Base-by-base conservation (phyloP, 1,140 invertebrate genomes). In the Trichonephila clavipes region DNA sequence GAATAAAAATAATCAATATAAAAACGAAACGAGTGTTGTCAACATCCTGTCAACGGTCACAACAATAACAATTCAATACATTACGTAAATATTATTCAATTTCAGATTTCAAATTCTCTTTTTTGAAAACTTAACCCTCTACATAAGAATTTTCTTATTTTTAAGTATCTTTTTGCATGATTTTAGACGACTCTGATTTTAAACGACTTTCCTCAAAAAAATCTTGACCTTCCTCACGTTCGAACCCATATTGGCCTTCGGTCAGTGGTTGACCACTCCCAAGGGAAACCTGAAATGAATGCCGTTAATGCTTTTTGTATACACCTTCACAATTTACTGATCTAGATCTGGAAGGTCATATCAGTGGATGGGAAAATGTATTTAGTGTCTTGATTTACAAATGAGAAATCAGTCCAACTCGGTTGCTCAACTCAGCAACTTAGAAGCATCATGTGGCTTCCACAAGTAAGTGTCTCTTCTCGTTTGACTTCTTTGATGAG, bases 331-430 rank as follows among this genome's bases (percentile, higher is more conserved):
- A 88, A 62, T 64, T 40, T 88, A 64, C 24, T 88, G 86, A 64
- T 88, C 86, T 64, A 66, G 59, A 64, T 88, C 59, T 64, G 34
- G 86, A 88, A 88, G 86, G 86, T 66, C 86, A 64, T 21, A 21
- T 14, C 10, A 66, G 86, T 88, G 24, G 21, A 34, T 24, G 24
- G 61, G 14, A 40, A 88, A 58, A 59, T 58, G 86, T 66, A 66
- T 88, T 88, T 66, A 88, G 59, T 19, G 86, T 58, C 86, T 34
- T 21, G 34, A 14, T 21, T 64, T 34, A 40, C 86, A 58, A 88
- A 64, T 40, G 16, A 88, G 86, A 64, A 21, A 64, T 40, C 86
- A 88, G 28, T 88, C 86, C 14, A 64, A 34, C 28, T 64, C 34
- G 82, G 82, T 85, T 64, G 59, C 86, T 64, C 72, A 34, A 34